These are phyloP conservation scores for Zosterops pallidus DNA, from an alignment of 2,113 vertebrate genomes.

Conservation along the genomic window DNA sequence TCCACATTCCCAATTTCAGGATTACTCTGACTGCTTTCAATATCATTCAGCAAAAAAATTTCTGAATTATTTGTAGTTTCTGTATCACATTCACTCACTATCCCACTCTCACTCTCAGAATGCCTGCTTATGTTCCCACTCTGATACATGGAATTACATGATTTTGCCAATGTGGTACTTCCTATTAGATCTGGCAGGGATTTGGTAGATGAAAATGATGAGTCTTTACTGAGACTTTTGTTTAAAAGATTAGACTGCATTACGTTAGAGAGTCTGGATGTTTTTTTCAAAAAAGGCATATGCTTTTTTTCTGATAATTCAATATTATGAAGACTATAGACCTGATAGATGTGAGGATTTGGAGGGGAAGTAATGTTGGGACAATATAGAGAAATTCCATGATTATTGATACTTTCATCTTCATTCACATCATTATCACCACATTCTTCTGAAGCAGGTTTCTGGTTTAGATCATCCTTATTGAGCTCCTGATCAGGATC, in stretches of 20 bases:
- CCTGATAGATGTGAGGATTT: slow-evolving; percentile 83
- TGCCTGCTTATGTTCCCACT: slow-evolving; percentile 75
- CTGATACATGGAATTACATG: slow-evolving; percentile 58
- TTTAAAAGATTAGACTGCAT: slow-evolving; percentile 76
- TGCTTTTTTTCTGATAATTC: slow-evolving; percentile 80
- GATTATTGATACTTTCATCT: slow-evolving; percentile 42
- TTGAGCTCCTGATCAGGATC: slow-evolving; percentile 73
- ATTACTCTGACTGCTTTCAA: slow-evolving; percentile 68
- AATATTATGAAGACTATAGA: slow-evolving; percentile 87
- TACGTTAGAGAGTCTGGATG: slow-evolving; percentile 42
- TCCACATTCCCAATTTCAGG: slow-evolving; percentile 62
- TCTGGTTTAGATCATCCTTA: slow-evolving; percentile 48
- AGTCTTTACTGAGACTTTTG: slow-evolving; percentile 89
- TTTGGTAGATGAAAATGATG: slow-evolving; percentile 90
- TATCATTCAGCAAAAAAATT: slow-evolving; percentile 72
- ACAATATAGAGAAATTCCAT: slow-evolving; percentile 35
- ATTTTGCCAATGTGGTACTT: slow-evolving; percentile 58
- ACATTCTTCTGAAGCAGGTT: slow-evolving; percentile 42
- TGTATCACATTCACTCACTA: slow-evolving; percentile 88
- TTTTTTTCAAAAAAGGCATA: slow-evolving; percentile 71
- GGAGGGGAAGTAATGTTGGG: slow-evolving; percentile 53
- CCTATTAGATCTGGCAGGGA: slow-evolving; percentile 88
- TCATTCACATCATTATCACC: slow-evolving; percentile 37
- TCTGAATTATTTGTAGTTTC: slow-evolving; percentile 85
- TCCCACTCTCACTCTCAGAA: slow-evolving; percentile 92